Evolutionary conservation across 2,113 vertebrate species (phyloP), one percentile per base, ranked within the genome.

Genomic region (Mirza zaza): DNA sequence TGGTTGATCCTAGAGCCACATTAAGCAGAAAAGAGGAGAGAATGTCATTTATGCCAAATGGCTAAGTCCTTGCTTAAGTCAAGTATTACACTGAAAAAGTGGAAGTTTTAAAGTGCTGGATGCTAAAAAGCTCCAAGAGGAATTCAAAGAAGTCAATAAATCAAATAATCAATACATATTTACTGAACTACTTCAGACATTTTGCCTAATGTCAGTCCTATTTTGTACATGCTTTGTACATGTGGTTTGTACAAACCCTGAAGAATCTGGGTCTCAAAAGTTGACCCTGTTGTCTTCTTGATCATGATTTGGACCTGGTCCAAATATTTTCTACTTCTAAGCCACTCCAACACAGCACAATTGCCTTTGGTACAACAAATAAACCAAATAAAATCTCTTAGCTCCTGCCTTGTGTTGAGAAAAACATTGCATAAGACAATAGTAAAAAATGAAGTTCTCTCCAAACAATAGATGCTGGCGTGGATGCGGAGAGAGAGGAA

Each of bases 1-100:
- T 45, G 79, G 92, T 95, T 96, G 86, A 91, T 95, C 79, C 85
- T 27, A 13, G 27, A 97, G 67, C 18, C 77, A 94, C 15, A 67
- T 91, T 94, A 87, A 81, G 87, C 68, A 94, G 70, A 81, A 95
- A 67, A 86, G 25, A 90, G 32, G 73, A 91, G 68, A 94, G 32
- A 93, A 82, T 29, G 52, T 83, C 82, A 85, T 59, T 52, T 89
- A 57, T 91, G 61, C 84, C 92, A 77, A 87, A 77, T 15, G 70
- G 45, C 75, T 61, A 82, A 75, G 79, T 73, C 79, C 71, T 81
- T 63, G 77, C 55, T 80, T 13, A 75, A 91, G 75, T 91, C 57
- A 84, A 70, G 68, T 45, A 50, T 21, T 79, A 82, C 23, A 29
- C 34, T 84, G 39, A 90, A 42, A 23, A 52, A 86, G 27, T 8